Conservation (phyloP, 2,888 invertebrate genomes). For the Taphrorychus bicolor region DNA sequence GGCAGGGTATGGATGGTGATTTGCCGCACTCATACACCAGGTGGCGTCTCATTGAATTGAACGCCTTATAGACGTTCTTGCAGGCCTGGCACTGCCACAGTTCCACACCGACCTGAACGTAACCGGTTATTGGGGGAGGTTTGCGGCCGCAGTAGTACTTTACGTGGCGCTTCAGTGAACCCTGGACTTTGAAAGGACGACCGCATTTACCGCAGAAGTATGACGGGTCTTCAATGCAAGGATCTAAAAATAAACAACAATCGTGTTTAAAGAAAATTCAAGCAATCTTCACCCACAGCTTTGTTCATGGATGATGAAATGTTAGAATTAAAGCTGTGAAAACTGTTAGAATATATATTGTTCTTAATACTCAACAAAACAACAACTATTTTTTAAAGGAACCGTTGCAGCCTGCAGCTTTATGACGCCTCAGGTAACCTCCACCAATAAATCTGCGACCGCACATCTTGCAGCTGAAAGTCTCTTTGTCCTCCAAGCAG, state of each 20-base stretch:
- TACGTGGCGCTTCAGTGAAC: slow-evolving; percentile 44
- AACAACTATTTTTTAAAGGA: too few relatives aligned
- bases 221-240: neutral
- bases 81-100: slow-evolving; percentile 44
- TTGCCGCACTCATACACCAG: slow-evolving; percentile 52
- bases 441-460: slow-evolving; percentile 22
- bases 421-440: slow-evolving; percentile 29
- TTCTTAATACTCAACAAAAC: too few relatives aligned
- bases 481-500: slow-evolving; percentile 12
- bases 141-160: slow-evolving; percentile 48
- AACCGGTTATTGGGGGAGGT: slow-evolving; percentile 49
- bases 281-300: too few relatives aligned
- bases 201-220: slow-evolving; percentile 36
- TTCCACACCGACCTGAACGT: slow-evolving; percentile 42
- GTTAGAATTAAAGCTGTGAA: too few relatives aligned
- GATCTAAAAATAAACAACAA: slow-evolving; percentile 14
- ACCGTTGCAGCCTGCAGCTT: slow-evolving; percentile 18
- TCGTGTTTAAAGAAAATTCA: too few relatives aligned
- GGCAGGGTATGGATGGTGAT: slow-evolving; percentile 48
- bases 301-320: too few relatives aligned
- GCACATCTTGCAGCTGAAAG: slow-evolving; percentile 22
- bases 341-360: too few relatives aligned
- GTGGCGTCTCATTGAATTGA: slow-evolving; percentile 49
- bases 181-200: slow-evolving; percentile 44
- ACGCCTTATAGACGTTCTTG: slow-evolving; percentile 47